phyloP scores from a whole-genome alignment of 2,113 vertebrate species.

The Toxostoma redivivum region DNA sequence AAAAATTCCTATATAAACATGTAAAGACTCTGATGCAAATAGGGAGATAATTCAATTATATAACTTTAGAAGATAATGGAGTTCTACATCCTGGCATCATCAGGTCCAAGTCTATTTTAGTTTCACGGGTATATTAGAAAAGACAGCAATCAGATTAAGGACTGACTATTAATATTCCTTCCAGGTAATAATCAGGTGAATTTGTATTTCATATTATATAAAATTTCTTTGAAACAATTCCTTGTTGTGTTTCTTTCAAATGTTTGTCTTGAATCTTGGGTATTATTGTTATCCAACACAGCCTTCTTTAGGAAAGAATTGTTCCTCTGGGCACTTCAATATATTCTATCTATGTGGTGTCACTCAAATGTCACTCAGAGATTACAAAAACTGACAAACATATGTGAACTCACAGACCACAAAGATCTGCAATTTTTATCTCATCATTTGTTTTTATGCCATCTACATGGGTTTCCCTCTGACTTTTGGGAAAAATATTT shows the following conservation, averaged over 20 bases:
- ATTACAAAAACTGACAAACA: not conserved
- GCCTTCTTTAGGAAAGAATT: not conserved
- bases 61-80: not conserved
- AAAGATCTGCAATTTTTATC: not conserved
- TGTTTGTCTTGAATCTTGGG: not conserved
- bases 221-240: not conserved
- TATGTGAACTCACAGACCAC: not conserved
- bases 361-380: not conserved
- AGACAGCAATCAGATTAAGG: not conserved
- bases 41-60: not conserved
- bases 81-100: not conserved
- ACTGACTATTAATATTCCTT: not conserved
- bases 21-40: not conserved
- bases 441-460: not conserved
- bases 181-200: not conserved
- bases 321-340: not conserved
- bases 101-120: not conserved
- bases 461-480: not conserved
- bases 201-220: not conserved
- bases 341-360: not conserved
- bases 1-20: not conserved
- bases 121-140: not conserved
- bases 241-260: not conserved
- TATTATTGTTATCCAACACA: not conserved
- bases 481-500: not conserved